Evolutionary conservation across 37 sponge, comb jelly and placozoan genomes (phyloP).

Genomic region (Oopsacas minuta): DNA sequence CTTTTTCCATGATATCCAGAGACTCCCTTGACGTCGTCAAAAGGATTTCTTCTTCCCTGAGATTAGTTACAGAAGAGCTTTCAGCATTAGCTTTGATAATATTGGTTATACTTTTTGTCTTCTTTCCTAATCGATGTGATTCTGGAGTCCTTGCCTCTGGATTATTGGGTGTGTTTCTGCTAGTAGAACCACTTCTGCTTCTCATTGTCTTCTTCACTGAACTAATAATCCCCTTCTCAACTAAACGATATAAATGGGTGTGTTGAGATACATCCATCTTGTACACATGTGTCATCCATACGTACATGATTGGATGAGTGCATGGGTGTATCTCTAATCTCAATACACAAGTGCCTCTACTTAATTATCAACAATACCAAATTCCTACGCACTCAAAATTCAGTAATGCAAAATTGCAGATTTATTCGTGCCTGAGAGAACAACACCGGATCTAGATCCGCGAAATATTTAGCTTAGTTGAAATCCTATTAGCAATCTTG

Average conservation of each 20-base stretch:
- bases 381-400: too few relatives aligned
- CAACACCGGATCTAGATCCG: too few relatives aligned
- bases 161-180: background rate
- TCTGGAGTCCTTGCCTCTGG: background rate
- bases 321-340: too few relatives aligned
- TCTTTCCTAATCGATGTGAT: background rate
- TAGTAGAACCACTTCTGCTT: background rate
- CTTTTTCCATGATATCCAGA: background rate
- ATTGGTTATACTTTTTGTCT: background rate
- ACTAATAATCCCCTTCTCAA: background rate
- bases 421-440: too few relatives aligned
- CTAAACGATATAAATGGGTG: too few relatives aligned
- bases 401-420: too few relatives aligned
- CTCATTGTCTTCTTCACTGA: background rate
- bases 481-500: too few relatives aligned
- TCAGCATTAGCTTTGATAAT: background rate
- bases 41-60: background rate
- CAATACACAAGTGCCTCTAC: too few relatives aligned
- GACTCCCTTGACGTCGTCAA: background rate
- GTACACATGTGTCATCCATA: too few relatives aligned
- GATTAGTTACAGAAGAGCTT: background rate
- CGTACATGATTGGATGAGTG: too few relatives aligned
- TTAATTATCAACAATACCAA: too few relatives aligned
- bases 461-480: background rate
- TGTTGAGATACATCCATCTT: too few relatives aligned